Conservation (phyloP, 2,113 vertebrate genomes). For the Percopsis transmontana region DNA sequence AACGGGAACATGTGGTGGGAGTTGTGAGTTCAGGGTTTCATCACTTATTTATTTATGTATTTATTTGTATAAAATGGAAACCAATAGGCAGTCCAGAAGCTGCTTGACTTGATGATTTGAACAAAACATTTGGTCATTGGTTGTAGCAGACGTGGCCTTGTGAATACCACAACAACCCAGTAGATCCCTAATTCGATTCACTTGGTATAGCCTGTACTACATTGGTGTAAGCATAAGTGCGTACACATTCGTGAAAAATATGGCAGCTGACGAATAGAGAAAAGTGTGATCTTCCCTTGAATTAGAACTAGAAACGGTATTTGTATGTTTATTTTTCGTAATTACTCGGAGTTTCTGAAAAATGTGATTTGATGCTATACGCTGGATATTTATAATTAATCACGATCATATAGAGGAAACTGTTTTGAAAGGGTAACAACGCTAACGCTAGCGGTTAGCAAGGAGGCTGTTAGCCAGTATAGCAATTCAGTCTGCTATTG, state of each 20-base stretch:
- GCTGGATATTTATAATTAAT: slow-evolving; percentile 1
- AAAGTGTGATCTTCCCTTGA: slow-evolving; percentile 60
- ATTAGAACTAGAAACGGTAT: slow-evolving; percentile 43
- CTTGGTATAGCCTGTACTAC: slow-evolving; percentile 45
- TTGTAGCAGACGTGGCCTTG: not conserved
- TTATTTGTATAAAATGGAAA: not conserved
- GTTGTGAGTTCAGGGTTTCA: too few species aligned
- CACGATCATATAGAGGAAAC: slow-evolving; percentile 21
- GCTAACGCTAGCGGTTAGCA: slow-evolving; percentile 71
- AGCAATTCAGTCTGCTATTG: slow-evolving; percentile 53
- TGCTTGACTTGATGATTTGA: slow-evolving; percentile 53
- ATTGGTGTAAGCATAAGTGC: slow-evolving; percentile 63
- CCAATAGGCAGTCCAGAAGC: not conserved
- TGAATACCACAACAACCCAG: not conserved
- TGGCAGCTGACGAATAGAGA: slow-evolving; percentile 72
- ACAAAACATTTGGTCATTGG: slow-evolving; percentile 30
- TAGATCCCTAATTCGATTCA: not conserved
- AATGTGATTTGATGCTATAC: not conserved
- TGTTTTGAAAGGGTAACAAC: slow-evolving; percentile 51
- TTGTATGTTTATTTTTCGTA: slow-evolving; percentile 54
- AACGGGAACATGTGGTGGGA: too few species aligned
- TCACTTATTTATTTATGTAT: not conserved
- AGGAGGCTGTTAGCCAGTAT: slow-evolving; percentile 39
- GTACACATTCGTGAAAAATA: slow-evolving; percentile 66
- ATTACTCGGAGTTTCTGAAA: not conserved